These are phyloP conservation scores for Gadopsis marmoratus DNA, from an alignment of 2,797 vertebrate genomes.

Conservation along the genomic window DNA sequence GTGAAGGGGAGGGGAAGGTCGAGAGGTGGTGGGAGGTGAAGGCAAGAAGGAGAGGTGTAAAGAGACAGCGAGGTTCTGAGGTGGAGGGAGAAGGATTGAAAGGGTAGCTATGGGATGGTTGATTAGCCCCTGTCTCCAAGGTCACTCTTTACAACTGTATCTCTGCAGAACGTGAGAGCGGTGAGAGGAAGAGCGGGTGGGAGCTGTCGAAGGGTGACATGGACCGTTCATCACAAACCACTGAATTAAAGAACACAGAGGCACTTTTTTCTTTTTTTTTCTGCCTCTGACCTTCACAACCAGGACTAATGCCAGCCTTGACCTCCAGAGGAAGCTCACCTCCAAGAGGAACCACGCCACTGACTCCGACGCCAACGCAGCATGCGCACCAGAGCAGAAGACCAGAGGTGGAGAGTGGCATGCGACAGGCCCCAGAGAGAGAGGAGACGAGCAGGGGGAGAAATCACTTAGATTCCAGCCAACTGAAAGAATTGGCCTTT, in stretches of 20 bases:
- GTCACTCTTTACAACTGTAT: conserved; percentile 82
- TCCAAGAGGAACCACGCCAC: conserved; percentile 12
- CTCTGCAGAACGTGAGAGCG: conserved; percentile 45
- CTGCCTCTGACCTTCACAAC: conserved; percentile 67
- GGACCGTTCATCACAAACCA: conserved; percentile 63
- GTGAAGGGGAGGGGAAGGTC: conserved; percentile 25
- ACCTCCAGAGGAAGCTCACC: conserved; percentile 66
- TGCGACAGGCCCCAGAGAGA: conserved; percentile 54
- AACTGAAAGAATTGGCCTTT: conserved; percentile 73
- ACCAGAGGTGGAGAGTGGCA: conserved; percentile 47
- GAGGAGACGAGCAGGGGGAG: conserved; percentile 36
- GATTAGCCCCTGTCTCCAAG: conserved; percentile 84
- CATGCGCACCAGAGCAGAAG: conserved; percentile 56
- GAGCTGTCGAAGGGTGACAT: conserved; percentile 48
- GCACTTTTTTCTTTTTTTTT: conserved; percentile 51
- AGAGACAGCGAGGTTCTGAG: conserved; percentile 24
- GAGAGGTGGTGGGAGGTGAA: conserved; percentile 33
- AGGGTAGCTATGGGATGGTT: conserved; percentile 75
- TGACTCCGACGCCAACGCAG: neutral
- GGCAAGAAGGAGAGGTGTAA: conserved; percentile 32
- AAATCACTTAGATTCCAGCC: conserved; percentile 70
- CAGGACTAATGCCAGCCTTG: conserved; percentile 55
- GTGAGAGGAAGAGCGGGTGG: conserved; percentile 4
- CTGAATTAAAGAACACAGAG: conserved; percentile 63
- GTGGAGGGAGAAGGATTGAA: conserved; percentile 68